Evolutionary conservation across 1,140 invertebrate genomes (phyloP), one percentile per base, ranked within the genome.

Genomic region (Drosophila lacertosa): DNA sequence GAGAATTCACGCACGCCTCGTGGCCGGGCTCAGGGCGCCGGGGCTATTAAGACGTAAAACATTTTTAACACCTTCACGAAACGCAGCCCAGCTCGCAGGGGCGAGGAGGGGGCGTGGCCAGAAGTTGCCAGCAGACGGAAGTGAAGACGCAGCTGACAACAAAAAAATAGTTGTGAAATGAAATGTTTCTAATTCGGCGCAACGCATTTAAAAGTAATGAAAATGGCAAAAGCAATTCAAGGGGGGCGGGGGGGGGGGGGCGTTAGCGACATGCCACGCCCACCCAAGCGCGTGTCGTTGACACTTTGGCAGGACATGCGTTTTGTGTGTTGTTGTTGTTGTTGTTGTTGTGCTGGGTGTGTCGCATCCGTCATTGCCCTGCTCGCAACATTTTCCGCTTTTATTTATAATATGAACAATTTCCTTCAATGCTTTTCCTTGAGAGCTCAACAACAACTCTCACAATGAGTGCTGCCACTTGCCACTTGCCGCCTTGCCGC

Each of bases 361-460:
- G 76, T 73, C 71, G 70, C 66, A 72, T 81, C 64, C 77, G 40
- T 82, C 77, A 88, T 89, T 88, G 74, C 74, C 77, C 74, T 74
- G 83, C 82, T 88, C 74, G 70, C 67, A 75, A 55, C 74, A 82
- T 79, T 86, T 82, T 82, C 83, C 82, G 77, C 82, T 82, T 88
- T 86, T 86, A 82, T 86, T 86, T 88, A 75, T 81, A 86, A 88
- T 86, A 86, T 86, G 81, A 88, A 86, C 81, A 86, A 86, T 86
- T 86, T 86, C 82, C 82, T 88, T 55, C 33, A 37, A 42, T 53
- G 69, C 58, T 70, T 55, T 59, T 60, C 42, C 62, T 65, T 79
- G 57, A 66, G 54, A 67, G 44, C 29, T 15, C 48, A 57, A 58
- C 48, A 57, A 58, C 40, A 51, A 42, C 63, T 67, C 45, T 42